Evolutionary conservation across 2,797 vertebrate genomes (phyloP).

Genomic region (Siniperca obscura): DNA sequence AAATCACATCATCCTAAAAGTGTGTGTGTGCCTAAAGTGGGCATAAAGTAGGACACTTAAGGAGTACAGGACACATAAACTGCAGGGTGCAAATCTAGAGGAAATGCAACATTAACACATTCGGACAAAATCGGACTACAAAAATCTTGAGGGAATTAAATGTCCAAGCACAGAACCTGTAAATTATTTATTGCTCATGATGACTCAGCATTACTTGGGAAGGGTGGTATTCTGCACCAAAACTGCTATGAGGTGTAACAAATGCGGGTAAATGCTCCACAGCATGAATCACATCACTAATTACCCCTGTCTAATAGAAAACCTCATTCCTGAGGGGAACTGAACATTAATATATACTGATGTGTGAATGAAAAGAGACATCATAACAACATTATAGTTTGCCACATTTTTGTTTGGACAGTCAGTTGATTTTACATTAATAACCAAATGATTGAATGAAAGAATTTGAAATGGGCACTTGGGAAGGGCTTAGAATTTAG

Average conservation of each 20-base stretch:
- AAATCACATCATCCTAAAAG: slow-evolving; percentile 24
- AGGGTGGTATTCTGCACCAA: slow-evolving; percentile 8
- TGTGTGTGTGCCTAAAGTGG: slow-evolving; percentile 10
- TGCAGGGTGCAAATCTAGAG: neutral
- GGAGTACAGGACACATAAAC: slow-evolving; percentile 6
- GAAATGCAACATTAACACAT: neutral
- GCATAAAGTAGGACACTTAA: slow-evolving; percentile 40
- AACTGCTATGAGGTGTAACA: slow-evolving; percentile 44
- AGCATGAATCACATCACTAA: slow-evolving; percentile 49
- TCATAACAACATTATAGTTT: slow-evolving; percentile 6
- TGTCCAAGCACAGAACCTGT: slow-evolving; percentile 32
- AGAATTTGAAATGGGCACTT: slow-evolving; percentile 37
- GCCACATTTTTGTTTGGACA: slow-evolving; percentile 36
- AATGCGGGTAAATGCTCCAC: slow-evolving; percentile 39
- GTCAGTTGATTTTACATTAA: slow-evolving; percentile 36
- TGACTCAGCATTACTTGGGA: slow-evolving; percentile 18
- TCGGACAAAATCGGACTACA: neutral
- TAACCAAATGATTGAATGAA: slow-evolving; percentile 30
- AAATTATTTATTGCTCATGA: slow-evolving; percentile 34
- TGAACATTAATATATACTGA: slow-evolving; percentile 23
- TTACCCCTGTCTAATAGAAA: slow-evolving; percentile 40
- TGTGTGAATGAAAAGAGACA: slow-evolving; percentile 13
- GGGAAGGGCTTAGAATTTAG: slow-evolving; percentile 33
- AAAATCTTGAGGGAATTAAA: slow-evolving; percentile 27
- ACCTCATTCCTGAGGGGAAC: slow-evolving; percentile 19